Evolutionary conservation across 1,140 invertebrate species (phyloP).

Genomic region (Trachymyrmex septentrionalis): DNA sequence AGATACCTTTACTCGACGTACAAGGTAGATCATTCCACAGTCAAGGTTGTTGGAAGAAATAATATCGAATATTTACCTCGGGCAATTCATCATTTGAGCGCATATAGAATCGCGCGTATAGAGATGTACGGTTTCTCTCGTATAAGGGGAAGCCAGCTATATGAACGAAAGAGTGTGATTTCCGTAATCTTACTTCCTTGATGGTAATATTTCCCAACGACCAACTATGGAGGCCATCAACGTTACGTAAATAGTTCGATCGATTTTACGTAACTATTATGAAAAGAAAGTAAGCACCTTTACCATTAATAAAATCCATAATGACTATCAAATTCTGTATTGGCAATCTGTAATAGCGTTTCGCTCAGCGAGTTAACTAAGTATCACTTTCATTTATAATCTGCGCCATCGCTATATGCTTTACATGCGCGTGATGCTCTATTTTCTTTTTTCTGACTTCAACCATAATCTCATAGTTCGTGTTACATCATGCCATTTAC

Average conservation of each 20-base stretch:
- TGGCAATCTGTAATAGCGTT: constrained; percentile 37
- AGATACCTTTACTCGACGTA: constrained; percentile 28
- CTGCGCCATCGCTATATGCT: background rate
- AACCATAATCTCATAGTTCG: constrained; percentile 20
- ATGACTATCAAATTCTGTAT: constrained; percentile 45
- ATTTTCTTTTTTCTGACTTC: background rate
- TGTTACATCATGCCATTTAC: constrained; percentile 24
- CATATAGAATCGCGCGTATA: background rate
- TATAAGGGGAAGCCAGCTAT: constrained; percentile 11
- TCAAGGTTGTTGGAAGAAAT: constrained; percentile 61
- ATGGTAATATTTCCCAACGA: constrained; percentile 51
- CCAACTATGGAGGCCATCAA: constrained; percentile 6
- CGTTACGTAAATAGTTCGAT: constrained; percentile 57
- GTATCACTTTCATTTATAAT: constrained; percentile 51
- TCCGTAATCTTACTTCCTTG: constrained; percentile 58
- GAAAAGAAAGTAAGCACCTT: constrained; percentile 48
- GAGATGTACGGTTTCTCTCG: constrained; percentile 17
- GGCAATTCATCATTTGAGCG: constrained; percentile 17
- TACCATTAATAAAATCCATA: constrained; percentile 44
- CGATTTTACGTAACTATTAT: constrained; percentile 47
- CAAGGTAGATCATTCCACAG: constrained; percentile 61
- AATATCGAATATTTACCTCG: constrained; percentile 43
- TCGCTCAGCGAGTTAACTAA: background rate
- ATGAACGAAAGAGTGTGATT: constrained; percentile 44
- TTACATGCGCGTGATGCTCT: constrained; percentile 14